Conservation (phyloP, 1,140 invertebrate genomes). For the Gerris buenoi region DNA sequence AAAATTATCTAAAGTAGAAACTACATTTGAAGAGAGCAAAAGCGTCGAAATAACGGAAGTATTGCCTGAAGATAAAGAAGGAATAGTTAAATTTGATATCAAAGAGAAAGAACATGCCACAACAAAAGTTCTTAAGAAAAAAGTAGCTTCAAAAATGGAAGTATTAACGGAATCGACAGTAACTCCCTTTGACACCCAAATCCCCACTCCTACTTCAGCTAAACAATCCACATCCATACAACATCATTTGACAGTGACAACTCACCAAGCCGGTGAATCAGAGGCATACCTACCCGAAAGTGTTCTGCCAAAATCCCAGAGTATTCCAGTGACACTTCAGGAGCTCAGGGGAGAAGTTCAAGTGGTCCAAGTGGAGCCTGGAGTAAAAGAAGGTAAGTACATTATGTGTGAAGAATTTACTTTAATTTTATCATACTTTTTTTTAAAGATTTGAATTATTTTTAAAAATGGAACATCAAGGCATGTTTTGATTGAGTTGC, state of each 20-base stretch:
- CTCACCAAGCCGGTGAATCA: constrained; percentile 33
- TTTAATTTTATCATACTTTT: no score
- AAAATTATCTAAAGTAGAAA: constrained; percentile 27
- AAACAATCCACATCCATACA: constrained; percentile 29
- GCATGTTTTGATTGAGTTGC: no score
- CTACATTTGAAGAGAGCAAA: constrained; percentile 31
- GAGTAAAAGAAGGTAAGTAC: constrained; percentile 38
- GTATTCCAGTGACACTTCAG: constrained; percentile 18
- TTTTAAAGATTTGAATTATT: no score
- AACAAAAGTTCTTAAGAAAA: constrained; percentile 26
- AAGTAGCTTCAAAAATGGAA: constrained; percentile 32
- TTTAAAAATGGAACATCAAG: no score
- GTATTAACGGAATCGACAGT: constrained; percentile 26
- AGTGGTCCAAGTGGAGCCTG: constrained; percentile 32
- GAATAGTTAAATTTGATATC: constrained; percentile 22
- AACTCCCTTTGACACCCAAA: constrained; percentile 27
- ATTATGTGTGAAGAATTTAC: no score
- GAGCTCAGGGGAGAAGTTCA: constrained; percentile 24
- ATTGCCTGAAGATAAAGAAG: constrained; percentile 32
- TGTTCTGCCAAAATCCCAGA: constrained; percentile 26
- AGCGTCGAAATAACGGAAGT: constrained; percentile 34
- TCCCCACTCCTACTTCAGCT: constrained; percentile 26
- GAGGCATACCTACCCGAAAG: constrained; percentile 32
- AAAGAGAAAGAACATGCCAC: constrained; percentile 28
- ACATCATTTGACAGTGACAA: constrained; percentile 36